Conservation (phyloP, 2,113 vertebrate genomes). For the Lophius piscatorius region DNA sequence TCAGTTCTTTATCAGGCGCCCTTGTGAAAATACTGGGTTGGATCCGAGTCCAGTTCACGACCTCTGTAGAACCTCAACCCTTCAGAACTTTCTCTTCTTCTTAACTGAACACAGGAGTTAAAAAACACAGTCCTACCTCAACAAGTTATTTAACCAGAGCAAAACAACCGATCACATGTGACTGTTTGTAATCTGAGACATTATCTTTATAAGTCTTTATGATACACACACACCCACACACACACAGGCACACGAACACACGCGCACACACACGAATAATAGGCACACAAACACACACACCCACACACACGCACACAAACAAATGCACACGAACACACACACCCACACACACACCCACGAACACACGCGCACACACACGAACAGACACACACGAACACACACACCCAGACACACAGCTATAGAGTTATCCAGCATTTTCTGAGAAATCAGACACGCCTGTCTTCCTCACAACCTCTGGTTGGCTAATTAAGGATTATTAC, state of each 20-base stretch:
- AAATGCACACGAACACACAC: not conserved
- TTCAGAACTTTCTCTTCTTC: no score
- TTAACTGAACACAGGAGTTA: no score
- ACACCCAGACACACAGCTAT: not conserved
- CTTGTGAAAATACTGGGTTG: not conserved
- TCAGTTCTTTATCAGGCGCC: constrained; percentile 1
- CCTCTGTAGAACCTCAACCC: not conserved
- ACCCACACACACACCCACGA: constrained; percentile 3
- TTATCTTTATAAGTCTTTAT: not conserved
- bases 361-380: no score
- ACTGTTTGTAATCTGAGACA: not conserved
- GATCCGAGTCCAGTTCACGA: not conserved
- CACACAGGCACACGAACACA: no score
- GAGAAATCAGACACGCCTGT: constrained; percentile 49
- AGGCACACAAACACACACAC: not conserved
- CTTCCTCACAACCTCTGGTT: constrained; percentile 43
- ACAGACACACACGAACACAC: not conserved
- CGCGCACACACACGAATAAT: no score
- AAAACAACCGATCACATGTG: not conserved
- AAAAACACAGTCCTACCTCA: no score
- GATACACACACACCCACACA: no score
- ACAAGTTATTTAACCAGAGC: not conserved
- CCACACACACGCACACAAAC: not conserved
- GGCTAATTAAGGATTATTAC: constrained; percentile 63
- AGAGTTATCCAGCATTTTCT: not conserved